Evolutionary conservation across 1,140 invertebrate genomes (phyloP).

Genomic region (Papilio aristodemus): DNA sequence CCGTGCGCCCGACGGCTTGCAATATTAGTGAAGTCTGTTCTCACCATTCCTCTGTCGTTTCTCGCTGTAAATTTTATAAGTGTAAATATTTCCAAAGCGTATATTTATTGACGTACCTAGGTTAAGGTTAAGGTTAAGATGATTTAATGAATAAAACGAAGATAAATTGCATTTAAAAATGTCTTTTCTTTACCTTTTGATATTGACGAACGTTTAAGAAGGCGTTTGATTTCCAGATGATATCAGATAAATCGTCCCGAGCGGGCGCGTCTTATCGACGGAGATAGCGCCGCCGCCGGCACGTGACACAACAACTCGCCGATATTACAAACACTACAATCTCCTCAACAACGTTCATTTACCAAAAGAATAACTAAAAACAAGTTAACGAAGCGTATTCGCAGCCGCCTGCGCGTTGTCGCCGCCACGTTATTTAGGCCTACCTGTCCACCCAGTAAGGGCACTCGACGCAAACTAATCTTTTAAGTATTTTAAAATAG

Average conservation of each 20-base stretch:
- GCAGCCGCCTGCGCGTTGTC: background rate
- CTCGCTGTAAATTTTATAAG: conserved; percentile 50
- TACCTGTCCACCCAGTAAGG: background rate
- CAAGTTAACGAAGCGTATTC: background rate
- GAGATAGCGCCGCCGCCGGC: background rate
- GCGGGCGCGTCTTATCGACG: background rate
- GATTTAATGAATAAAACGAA: conserved; percentile 64
- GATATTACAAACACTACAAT: background rate
- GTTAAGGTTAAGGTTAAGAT: conserved; percentile 59
- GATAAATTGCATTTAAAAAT: conserved; percentile 54
- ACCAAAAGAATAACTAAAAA: background rate
- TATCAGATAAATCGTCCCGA: background rate
- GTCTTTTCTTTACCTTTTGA: conserved; percentile 27
- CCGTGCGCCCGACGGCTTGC: conserved; percentile 44
- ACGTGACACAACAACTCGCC: background rate
- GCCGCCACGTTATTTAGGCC: conserved; percentile 1
- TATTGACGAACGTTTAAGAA: background rate
- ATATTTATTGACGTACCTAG: conserved; percentile 72
- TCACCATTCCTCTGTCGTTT: conserved; percentile 63
- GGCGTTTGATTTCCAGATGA: conserved; percentile 2
- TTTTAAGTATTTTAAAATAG: conserved; percentile 1
- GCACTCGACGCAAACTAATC: background rate
- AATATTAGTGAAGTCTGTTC: conserved; percentile 52
- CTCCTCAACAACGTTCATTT: background rate
- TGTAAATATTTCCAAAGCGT: conserved; percentile 75